Evolutionary conservation across 2,113 vertebrate genomes (phyloP), one percentile per base, ranked within the genome.

Genomic region (Lucifuga dentata): DNA sequence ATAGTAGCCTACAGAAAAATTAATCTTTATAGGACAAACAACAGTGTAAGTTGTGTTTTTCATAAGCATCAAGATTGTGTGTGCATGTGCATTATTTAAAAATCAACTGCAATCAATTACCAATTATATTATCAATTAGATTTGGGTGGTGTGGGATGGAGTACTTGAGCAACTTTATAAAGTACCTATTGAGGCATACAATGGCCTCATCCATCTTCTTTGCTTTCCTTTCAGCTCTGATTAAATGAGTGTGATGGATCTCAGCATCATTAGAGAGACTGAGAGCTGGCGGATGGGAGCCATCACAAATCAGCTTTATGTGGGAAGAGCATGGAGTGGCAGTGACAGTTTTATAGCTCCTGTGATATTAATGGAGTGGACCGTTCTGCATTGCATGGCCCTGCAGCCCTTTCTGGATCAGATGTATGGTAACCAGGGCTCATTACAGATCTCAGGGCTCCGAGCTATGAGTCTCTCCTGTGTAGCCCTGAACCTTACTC

Each of bases 241-340:
- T 88, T 90, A 86, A 87, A 90, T 78, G 83, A 87, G 83, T 56
- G 76, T 86, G 90, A 91, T 91, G 86, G 86, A 91, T 87, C 86
- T 73, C 6, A 23, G 55, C 76, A 72, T 88, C 87, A 89, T 90
- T 87, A 90, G 73, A 51, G 75, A 83, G 77, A 88, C 80, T 71
- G 78, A 89, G 73, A 63, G 62, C 78, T 67, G 80, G 86, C 48
- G 64, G 84, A 77, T 66, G 62, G 87, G 64, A 69, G 73, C 46
- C 59, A 58, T 80, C 86, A 85, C 88, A 90, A 89, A 89, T 91
- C 89, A 90, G 73, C 74, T 90, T 90, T 86, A 89, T 88, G 86
- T 76, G 43, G 55, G 81, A 81, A 76, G 83, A 84, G 64, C 57
- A 72, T 64, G 74, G 84, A 80, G 81, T 73, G 86, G 76, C 76